Base-by-base conservation (phyloP, 2,888 invertebrate genomes). In the Coelopa pilipes region DNA sequence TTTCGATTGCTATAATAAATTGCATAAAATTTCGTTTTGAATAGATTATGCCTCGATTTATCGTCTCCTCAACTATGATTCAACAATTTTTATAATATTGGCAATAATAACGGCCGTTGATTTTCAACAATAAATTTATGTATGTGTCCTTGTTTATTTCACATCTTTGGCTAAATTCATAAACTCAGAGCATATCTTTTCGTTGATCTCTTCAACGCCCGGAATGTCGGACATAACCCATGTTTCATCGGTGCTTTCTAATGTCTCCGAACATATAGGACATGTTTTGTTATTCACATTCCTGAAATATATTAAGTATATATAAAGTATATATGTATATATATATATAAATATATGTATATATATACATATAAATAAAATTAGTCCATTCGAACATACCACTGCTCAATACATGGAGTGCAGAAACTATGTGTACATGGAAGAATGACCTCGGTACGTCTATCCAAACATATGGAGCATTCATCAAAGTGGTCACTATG, bases 351-450 rank as follows among this genome's bases (percentile, higher is more conserved):
- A n/a, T n/a, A n/a, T n/a, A n/a, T n/a, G n/a, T n/a, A n/a, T n/a
- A n/a, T n/a, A n/a, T n/a, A n/a, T n/a, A n/a, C n/a, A n/a, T n/a
- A n/a, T n/a, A 34, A 34, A 34, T 34, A 34, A 34, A 34, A 34
- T 4, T n/a, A n/a, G n/a, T n/a, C n/a, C 59, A 11, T 15, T 13
- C 15, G 15, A 5, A 55, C 73, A 83, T 85, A 92, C 93, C 93
- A 93, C 86, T 92, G 91, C 81, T 93, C 92, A 78, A 93, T 92
- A 83, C 93, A 93, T 69, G 89, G 89, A 75, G 90, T 88, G 83
- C 93, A 93, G 85, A 92, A 93, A 79, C 90, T 90, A 83, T 93
- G 93, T 1, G 92, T 88, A 84, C 93, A 93, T 1, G 92, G 92
- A 76, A 93, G 86, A 76, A 91, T 90, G 46, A 92, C 89, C 83